Evolutionary conservation across 2,888 invertebrate species (phyloP), one percentile per base, ranked within the genome.

Genomic region (Andricus curvator): DNA sequence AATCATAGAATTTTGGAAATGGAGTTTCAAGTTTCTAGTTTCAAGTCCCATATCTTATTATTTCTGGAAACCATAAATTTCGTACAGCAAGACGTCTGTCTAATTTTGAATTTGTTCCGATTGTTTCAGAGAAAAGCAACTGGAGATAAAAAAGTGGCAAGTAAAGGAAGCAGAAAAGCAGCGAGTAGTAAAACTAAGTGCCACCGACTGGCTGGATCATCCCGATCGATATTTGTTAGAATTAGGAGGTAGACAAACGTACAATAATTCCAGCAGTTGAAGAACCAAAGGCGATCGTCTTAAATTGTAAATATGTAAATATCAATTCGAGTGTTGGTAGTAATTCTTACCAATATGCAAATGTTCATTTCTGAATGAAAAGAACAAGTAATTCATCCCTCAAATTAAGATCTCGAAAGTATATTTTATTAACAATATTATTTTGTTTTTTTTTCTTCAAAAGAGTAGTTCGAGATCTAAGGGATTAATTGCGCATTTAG

Each of bases 161-260:
- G 96, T 96, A 29, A 96, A 96, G 88, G 98, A 99, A 92, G 97
- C 96, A 0, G 98, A 99, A 93, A 95, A 96, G 82, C 96, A 97
- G 88, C 94, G 97, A 78, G 95, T 96, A 89, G 97, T 99, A 13
- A 98, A 98, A 91, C 93, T 98, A 82, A 97, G 96, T 22, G 96
- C 98, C 0, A 96, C 97, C 29, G 98, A 98, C 91, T 99, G 99
- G 99, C 95, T 97, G 90, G 98, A 99, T 91, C 98, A 98, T 93
- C 98, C 99, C 0, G 99, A 99, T 94, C 95, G 98, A 80, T 98
- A 98, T 92, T 94, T 98, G 77, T 93, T 98, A 83, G 97, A 98
- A 92, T 93, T 98, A 90, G 98, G 97, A 3, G 98, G 98, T 20
- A 94, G 97, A 41, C 95, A 96, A 79, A 96, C 96, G 89, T 97